Base-by-base conservation (phyloP, 2,888 invertebrate species). In the Himalopsyche japonica region DNA sequence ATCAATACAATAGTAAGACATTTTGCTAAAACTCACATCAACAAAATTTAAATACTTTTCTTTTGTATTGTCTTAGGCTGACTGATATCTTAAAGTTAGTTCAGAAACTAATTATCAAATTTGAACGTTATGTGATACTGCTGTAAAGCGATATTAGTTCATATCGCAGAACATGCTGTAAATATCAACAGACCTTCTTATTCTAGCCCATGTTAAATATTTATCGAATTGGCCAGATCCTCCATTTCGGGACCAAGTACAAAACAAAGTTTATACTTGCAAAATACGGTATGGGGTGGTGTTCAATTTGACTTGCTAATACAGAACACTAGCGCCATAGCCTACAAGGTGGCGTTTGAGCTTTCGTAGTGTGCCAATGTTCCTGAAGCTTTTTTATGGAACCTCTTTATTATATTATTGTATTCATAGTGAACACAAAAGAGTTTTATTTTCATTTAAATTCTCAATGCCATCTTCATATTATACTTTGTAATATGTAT, bases 251-350 rank as follows among this genome's bases (percentile, higher is more conserved):
- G n/a, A 79, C 43, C 80, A 57, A 81, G 81, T 78, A 81, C 84
- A 84, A 84, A 81, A 84, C 84, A 84, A 84, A 78, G 70, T 82
- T 84, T 84, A 84, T 85, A 83, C 83, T 83, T 82, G 86, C 83
- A 85, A 84, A 85, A 84, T 80, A 82, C 47, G 80, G 57, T 70
- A 79, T 70, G 83, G 80, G 81, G 81, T 78, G 81, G 77, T 77
- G 76, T 76, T 27, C 57, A 20, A 86, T 86, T 85, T 83, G 86
- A 86, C 85, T 86, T 86, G 86, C 86, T 82, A 86, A 86, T 85
- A 64, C 64, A 57, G 32, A 57, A 57, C 57, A 57, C 57, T 57
- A 20, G 34, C n/a, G 48, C 84, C 49, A 84, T 57, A 57, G 57
- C 57, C 78, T 81, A 81, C 84, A 27, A 82, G 32, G 77, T 82